Percentiles rank a stretch among this genome's conserved stretches.
These are phyloP conservation scores for Myiozetetes cayanensis DNA, from an alignment of 2,113 vertebrate species.

Conservation along the genomic window DNA sequence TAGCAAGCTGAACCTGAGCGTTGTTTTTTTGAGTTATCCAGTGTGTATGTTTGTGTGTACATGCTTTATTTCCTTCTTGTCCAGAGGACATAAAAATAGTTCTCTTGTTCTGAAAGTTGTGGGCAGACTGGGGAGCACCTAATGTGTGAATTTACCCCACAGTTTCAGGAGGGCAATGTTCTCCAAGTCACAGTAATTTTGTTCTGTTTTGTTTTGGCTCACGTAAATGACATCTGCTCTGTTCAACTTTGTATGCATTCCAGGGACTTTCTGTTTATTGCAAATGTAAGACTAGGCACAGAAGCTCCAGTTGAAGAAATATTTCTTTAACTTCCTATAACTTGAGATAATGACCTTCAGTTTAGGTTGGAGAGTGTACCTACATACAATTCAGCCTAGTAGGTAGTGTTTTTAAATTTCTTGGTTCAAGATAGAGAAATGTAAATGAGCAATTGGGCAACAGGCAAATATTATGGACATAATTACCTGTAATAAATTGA, in stretches of 20 bases:
- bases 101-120: neutral
- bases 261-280: neutral
- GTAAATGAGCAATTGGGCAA: neutral
- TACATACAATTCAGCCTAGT: neutral
- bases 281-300: neutral
- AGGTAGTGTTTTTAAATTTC: neutral
- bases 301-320: neutral
- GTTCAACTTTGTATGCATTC: neutral
- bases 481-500: neutral
- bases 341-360: neutral
- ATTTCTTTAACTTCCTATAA: neutral
- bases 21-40: neutral
- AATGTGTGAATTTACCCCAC: neutral
- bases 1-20: neutral
- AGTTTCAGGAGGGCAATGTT: neutral
- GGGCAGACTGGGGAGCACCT: neutral
- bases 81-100: neutral
- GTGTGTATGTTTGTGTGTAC: neutral
- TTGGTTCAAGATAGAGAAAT: neutral
- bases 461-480: neutral
- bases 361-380: neutral
- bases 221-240: neutral
- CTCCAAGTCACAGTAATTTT: rapidly evolving
- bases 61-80: neutral
- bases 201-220: neutral